phyloP scores from a whole-genome alignment of 2,888 invertebrate species.

The Thecophora atra region DNA sequence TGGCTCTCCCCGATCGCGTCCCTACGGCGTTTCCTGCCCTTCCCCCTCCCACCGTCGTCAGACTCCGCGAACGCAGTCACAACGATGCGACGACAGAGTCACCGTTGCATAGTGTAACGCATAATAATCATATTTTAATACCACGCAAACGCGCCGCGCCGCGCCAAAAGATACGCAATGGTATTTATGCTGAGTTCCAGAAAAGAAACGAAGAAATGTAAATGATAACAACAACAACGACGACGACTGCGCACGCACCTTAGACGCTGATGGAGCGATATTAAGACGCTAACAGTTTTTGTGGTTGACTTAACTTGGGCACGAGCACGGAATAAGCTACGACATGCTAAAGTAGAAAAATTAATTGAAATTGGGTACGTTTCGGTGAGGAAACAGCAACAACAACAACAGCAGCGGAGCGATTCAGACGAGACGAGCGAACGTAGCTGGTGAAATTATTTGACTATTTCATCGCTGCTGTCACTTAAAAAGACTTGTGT shows the following conservation, averaged over 20 bases:
- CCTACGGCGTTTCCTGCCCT: background rate
- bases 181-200: slow-evolving; percentile 12
- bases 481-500: background rate
- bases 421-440: background rate
- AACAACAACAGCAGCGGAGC: background rate
- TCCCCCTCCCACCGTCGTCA: background rate
- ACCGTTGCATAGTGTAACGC: slow-evolving; percentile 7
- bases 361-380: slow-evolving; percentile 19
- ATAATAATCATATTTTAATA: slow-evolving; percentile 32
- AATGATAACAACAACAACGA: slow-evolving; percentile 7
- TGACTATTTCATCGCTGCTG: background rate
- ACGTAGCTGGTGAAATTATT: slow-evolving; percentile 4
- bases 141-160: background rate
- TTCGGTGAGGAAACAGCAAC: slow-evolving; percentile 2
- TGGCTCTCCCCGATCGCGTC: background rate
- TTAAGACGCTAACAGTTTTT: background rate
- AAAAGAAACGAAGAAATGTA: background rate
- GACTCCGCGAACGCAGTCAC: background rate
- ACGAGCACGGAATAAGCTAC: background rate
- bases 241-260: slow-evolving; percentile 11
- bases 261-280: background rate
- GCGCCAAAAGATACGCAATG: slow-evolving; percentile 17
- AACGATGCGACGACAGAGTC: background rate
- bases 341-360: background rate
- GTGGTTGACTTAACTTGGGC: background rate